These are phyloP conservation scores for Drosophila nebulosa DNA, from an alignment of 1,140 invertebrate genomes.

Conservation along the genomic window DNA sequence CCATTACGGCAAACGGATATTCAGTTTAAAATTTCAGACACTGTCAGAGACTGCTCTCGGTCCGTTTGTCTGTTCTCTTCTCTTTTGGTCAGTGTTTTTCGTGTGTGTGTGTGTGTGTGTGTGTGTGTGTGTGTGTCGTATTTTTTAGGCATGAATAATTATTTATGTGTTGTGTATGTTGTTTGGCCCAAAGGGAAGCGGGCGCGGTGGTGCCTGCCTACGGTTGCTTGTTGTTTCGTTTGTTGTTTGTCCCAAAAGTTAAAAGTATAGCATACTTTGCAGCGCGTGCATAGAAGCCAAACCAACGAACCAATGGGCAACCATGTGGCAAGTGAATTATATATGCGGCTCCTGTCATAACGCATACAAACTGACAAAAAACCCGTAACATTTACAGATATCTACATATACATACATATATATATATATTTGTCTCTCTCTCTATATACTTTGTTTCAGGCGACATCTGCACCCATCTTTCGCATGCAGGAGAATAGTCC, in stretches of 20 bases:
- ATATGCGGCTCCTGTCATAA: conserved; percentile 31
- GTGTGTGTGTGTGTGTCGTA: neutral
- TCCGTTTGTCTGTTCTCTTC: conserved; percentile 7
- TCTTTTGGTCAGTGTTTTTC: neutral
- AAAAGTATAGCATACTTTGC: conserved; percentile 49
- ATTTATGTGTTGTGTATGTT: conserved; percentile 54
- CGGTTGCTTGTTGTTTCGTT: neutral
- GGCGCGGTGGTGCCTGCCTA: no score
- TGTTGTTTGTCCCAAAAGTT: conserved; percentile 38
- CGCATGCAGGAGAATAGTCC: conserved; percentile 84
- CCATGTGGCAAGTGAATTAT: conserved; percentile 62
- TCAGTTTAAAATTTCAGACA: conserved; percentile 74
- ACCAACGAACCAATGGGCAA: no score
- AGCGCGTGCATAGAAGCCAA: conserved; percentile 15
- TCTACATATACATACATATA: conserved; percentile 6
- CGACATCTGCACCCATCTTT: conserved; percentile 82
- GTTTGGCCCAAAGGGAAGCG: no score
- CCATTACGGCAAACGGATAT: conserved; percentile 78
- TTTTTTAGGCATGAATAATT: conserved; percentile 73
- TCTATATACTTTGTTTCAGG: conserved; percentile 59
- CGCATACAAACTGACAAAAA: neutral
- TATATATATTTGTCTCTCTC: conserved; percentile 19
- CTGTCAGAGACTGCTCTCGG: conserved; percentile 11
- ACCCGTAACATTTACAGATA: neutral
- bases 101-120: no score